Evolutionary conservation across 1,140 invertebrate species (phyloP).

Genomic region (Ceratitis capitata): DNA sequence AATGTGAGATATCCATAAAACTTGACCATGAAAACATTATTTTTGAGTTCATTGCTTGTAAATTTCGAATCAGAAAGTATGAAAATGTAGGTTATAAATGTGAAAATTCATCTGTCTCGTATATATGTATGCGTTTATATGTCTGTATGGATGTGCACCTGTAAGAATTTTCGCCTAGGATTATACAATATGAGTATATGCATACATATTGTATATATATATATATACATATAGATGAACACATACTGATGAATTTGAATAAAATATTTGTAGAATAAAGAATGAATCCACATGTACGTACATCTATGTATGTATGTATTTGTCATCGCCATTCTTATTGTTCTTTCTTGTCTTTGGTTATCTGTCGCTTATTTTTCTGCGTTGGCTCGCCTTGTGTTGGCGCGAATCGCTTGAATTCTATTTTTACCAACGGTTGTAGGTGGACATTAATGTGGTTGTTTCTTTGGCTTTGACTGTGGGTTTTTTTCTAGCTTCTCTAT

Average conservation of each 20-base stretch:
- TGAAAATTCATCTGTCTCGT: neutral
- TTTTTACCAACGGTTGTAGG: conserved; percentile 42
- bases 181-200: too few relatives aligned
- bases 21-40: conserved; percentile 12
- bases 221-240: neutral
- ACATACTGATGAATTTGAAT: neutral
- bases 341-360: neutral
- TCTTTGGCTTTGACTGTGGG: neutral
- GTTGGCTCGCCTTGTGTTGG: conserved; percentile 24
- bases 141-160: neutral
- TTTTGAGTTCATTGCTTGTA: conserved; percentile 15
- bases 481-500: neutral
- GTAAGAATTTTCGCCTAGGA: neutral
- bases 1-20: conserved; percentile 5
- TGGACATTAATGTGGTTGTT: conserved; percentile 12
- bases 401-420: conserved; percentile 24
- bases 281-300: neutral
- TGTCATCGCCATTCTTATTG: neutral
- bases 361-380: too few relatives aligned
- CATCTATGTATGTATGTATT: neutral
- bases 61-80: neutral
- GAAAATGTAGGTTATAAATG: neutral
- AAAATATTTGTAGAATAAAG: neutral
- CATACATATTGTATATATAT: neutral
- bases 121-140: neutral